Percentiles rank a stretch among this genome's conserved stretches.
phyloP scores from a whole-genome alignment of 2,888 invertebrate genomes.

The Clepsis dumicolana region DNA sequence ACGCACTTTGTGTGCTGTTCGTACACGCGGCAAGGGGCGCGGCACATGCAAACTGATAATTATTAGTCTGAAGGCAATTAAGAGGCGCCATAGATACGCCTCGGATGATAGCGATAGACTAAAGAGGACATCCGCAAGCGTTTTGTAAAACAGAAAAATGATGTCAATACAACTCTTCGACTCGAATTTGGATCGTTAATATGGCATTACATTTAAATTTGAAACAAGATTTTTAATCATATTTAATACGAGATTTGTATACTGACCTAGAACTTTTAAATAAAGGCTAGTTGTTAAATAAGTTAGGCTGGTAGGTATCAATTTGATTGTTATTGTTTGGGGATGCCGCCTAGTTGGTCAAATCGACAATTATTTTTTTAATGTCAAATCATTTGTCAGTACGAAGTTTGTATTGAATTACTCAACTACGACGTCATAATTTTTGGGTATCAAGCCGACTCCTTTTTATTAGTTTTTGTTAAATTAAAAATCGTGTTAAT shows the following conservation, averaged over 20 bases:
- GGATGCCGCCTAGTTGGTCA: too few relatives aligned
- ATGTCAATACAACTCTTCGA: too few relatives aligned
- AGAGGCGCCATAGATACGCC: conserved; percentile 83
- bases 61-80: conserved; percentile 82
- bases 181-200: too few relatives aligned
- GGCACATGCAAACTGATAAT: conserved; percentile 80
- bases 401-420: too few relatives aligned
- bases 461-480: too few relatives aligned
- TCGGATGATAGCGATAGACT: conserved; percentile 61
- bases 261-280: conserved; percentile 17
- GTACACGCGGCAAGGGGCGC: conserved; percentile 64
- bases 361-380: too few relatives aligned
- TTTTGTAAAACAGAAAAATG: conserved; percentile 11
- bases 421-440: too few relatives aligned
- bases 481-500: too few relatives aligned
- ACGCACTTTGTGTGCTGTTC: conserved; percentile 55
- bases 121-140: conserved; percentile 52
- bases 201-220: too few relatives aligned
- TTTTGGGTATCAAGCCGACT: too few relatives aligned
- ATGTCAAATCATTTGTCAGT: too few relatives aligned
- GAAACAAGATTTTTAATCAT: background rate
- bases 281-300: background rate
- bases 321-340: background rate
- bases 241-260: background rate
- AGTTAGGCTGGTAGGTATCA: background rate